Conservation (phyloP, 2,797 vertebrate genomes). For the Microctenopoma lineatum region DNA sequence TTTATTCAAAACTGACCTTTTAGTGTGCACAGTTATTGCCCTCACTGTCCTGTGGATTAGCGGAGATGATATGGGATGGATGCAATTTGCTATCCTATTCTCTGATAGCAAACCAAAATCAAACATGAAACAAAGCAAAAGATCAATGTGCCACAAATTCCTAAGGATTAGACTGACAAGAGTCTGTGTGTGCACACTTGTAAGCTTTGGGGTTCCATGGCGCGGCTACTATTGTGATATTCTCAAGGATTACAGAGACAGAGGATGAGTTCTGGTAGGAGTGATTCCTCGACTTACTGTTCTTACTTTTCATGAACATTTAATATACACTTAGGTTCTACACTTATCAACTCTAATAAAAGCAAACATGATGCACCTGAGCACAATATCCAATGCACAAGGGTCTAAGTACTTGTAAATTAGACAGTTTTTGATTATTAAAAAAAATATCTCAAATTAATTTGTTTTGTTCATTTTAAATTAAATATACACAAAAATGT, state of each 20-base stretch:
- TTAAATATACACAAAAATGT: background rate
- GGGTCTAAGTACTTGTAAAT: too few relatives aligned
- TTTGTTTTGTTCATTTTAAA: too few relatives aligned
- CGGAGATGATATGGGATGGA: slow-evolving; percentile 34
- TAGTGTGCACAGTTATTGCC: slow-evolving; percentile 41
- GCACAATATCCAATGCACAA: background rate
- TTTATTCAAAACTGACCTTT: slow-evolving; percentile 51
- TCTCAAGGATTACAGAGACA: slow-evolving; percentile 37
- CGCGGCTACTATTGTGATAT: slow-evolving; percentile 44
- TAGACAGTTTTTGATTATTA: too few relatives aligned
- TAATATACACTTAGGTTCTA: slow-evolving; percentile 9
- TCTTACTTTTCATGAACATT: slow-evolving; percentile 42
- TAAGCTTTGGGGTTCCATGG: slow-evolving; percentile 16
- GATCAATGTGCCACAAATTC: slow-evolving; percentile 52
- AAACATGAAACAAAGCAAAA: slow-evolving; percentile 14
- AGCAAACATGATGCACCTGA: too few relatives aligned
- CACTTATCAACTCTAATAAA: background rate
- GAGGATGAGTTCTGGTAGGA: slow-evolving; percentile 11
- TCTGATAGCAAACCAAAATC: slow-evolving; percentile 26
- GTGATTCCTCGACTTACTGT: slow-evolving; percentile 31
- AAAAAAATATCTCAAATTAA: too few relatives aligned
- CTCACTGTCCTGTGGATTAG: slow-evolving; percentile 38
- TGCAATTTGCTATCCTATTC: slow-evolving; percentile 3
- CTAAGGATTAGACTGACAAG: slow-evolving; percentile 35
- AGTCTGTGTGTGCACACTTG: slow-evolving; percentile 31